phyloP scores from a whole-genome alignment of 2,113 vertebrate species.

The Nesoenas mayeri region DNA sequence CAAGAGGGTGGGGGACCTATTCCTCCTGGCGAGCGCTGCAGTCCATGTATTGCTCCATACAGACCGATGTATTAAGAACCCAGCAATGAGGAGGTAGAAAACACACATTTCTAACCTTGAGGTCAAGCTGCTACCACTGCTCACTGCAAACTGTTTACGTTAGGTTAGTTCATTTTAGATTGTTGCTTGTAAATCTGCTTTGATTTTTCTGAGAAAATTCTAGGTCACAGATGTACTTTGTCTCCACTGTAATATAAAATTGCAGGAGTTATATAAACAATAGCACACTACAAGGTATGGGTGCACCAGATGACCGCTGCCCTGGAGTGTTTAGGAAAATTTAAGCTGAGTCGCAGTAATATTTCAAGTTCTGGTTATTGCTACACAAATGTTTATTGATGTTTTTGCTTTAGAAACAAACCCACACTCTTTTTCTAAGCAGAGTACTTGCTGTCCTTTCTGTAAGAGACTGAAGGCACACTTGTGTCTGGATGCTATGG shows the following conservation, averaged over 20 bases:
- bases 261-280: neutral
- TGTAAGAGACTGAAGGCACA: neutral
- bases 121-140: neutral
- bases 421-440: neutral
- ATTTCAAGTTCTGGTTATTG: neutral
- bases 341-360: neutral
- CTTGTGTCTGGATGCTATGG: neutral
- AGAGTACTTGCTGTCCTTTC: neutral
- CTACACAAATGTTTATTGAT: neutral
- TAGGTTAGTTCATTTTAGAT: neutral
- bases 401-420: neutral
- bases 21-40: neutral
- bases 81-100: neutral
- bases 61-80: neutral
- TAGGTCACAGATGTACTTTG: constrained; percentile 16
- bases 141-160: neutral
- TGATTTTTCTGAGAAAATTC: neutral
- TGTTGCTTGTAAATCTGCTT: neutral
- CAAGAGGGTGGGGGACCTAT: neutral
- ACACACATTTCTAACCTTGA: neutral
- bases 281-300: neutral
- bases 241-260: neutral
- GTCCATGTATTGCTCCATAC: fast-evolving
- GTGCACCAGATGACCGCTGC: neutral
- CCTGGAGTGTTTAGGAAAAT: neutral